A percentile compares a stretch with the other conserved stretches of the same genome.
These are phyloP conservation scores for Diadromus collaris DNA, from an alignment of 2,888 invertebrate species.

Conservation along the genomic window DNA sequence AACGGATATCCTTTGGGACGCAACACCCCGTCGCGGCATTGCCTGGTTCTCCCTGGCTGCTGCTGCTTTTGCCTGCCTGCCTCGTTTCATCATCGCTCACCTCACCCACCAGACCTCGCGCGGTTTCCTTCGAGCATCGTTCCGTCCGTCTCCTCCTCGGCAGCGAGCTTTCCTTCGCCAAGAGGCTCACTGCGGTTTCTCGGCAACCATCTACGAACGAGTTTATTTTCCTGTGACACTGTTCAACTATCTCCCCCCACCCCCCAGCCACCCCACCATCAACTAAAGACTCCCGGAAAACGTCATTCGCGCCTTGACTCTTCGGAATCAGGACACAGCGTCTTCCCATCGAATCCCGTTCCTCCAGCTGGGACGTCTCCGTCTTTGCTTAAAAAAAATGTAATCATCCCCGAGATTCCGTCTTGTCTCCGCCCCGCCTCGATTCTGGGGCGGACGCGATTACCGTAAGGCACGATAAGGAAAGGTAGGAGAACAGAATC, in stretches of 20 bases:
- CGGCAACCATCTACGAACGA: slow-evolving; percentile 38
- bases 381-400: background rate
- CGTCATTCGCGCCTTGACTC: background rate
- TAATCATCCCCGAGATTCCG: slow-evolving; percentile 5
- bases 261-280: too few relatives aligned
- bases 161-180: slow-evolving; percentile 18
- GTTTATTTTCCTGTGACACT: slow-evolving; percentile 52
- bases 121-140: background rate
- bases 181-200: slow-evolving; percentile 31
- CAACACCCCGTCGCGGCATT: slow-evolving; percentile 47
- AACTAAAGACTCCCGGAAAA: slow-evolving; percentile 3
- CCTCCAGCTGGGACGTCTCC: background rate
- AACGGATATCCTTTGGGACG: slow-evolving; percentile 58
- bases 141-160: slow-evolving; percentile 5
- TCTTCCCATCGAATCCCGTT: slow-evolving; percentile 49
- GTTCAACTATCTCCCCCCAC: slow-evolving; percentile 27
- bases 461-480: background rate
- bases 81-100: slow-evolving; percentile 4
- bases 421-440: background rate
- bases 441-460: slow-evolving; percentile 2
- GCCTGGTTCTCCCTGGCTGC: slow-evolving; percentile 22
- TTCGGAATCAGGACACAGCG: background rate
- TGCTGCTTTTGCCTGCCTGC: slow-evolving; percentile 6
- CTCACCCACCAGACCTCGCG: slow-evolving; percentile 14
- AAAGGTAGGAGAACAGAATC: background rate